Base-by-base conservation (phyloP, 2,888 invertebrate species). In the Leucoptera coffeella region DNA sequence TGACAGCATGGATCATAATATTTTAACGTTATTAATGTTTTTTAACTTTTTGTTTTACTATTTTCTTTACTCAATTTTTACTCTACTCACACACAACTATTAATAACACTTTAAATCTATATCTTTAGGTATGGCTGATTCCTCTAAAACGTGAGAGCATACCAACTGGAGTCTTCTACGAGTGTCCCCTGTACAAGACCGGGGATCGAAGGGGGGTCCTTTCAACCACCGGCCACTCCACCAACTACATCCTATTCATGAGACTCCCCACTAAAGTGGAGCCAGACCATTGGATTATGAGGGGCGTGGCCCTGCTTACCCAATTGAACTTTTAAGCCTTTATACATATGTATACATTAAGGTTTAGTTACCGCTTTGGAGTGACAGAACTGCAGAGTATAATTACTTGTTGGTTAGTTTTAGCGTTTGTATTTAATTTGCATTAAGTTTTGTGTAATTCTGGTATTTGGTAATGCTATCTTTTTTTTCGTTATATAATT, bases 151-250 rank as follows among this genome's bases (percentile, higher is more conserved):
- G 79, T 28, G 73, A 74, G 2, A 84, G 91, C 35, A 47, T 85
- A n/a, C 57, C 78, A 2, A 57, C 71, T 19, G 72, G 67, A 14
- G 69, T 74, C 13, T 76, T 77, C 33, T 93, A 92, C 62, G 64
- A 75, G 35, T 90, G 90, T 45, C 93, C 94, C 0, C 76, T 93
- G 24, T 94, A 94, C 67, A 93, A 93, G 69, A 94, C 93, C 2
- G 78, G 87, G 2, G 92, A 91, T 47, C 69, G 94, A 20, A 78
- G 86, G 32, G 93, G 93, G 20, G 78, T 82, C 9, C 72, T 94
- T 27, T 91, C 92, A 28, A 94, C 93, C 4, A 93, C 93, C 1
- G 93, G 93, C 1, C 93, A 93, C 56, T 93, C 92, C 36, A 92
- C 92, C 30, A 94, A 94, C 72, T 94, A 92, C 48, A 88, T 94